Conservation (phyloP, 2,113 vertebrate species). For the Malurus melanocephalus region DNA sequence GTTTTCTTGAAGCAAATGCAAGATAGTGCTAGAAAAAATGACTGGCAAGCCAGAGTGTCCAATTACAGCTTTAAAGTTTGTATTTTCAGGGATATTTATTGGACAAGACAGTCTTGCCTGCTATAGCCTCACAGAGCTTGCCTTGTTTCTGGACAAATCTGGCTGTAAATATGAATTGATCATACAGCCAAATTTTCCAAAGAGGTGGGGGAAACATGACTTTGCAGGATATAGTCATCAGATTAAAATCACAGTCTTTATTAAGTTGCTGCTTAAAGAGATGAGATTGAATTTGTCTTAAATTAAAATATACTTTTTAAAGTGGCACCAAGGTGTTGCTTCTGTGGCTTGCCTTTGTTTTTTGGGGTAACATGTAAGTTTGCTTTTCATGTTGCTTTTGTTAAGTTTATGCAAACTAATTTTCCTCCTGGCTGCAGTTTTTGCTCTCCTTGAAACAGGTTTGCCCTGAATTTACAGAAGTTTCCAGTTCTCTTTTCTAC, state of each 20-base stretch:
- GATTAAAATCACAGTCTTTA: not conserved
- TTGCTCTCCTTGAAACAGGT: not conserved
- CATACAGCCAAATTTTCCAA: not conserved
- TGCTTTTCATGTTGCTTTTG: not conserved
- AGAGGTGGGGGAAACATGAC: rapidly evolving
- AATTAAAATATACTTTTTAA: not conserved
- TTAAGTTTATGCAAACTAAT: not conserved
- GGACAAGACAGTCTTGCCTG: not conserved
- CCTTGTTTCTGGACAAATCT: not conserved
- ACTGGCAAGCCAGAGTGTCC: not conserved
- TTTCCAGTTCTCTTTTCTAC: not conserved
- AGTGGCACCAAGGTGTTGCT: not conserved
- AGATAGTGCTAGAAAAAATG: not conserved
- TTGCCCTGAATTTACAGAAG: not conserved
- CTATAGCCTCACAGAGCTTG: not conserved
- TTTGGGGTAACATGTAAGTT: rapidly evolving
- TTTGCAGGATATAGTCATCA: not conserved
- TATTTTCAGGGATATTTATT: not conserved
- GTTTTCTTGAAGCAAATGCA: not conserved
- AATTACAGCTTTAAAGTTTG: not conserved
- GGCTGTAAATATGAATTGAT: not conserved
- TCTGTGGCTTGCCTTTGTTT: not conserved
- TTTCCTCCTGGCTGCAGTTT: not conserved
- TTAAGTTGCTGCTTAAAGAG: not conserved
- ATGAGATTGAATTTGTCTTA: not conserved